phyloP scores from a whole-genome alignment of 2,888 invertebrate genomes.

The Cryptophagus acutangulus region DNA sequence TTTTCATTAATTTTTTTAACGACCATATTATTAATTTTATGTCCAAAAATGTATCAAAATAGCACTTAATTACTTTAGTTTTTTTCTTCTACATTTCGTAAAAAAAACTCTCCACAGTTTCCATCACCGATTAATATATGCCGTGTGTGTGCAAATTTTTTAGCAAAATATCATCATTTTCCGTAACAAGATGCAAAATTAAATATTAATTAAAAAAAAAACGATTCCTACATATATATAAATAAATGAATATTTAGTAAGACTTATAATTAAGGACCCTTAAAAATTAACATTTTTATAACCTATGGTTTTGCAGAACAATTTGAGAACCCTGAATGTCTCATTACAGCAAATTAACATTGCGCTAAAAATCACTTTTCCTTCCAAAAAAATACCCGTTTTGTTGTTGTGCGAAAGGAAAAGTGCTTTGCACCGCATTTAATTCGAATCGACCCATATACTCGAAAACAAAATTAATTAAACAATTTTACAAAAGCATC shows the following conservation, averaged over 20 bases:
- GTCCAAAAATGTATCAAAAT: conserved; percentile 1
- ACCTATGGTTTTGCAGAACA: conserved; percentile 19
- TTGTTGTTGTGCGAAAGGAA: too few species aligned
- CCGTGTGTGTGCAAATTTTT: conserved; percentile 11
- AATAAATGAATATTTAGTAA: conserved; percentile 23
- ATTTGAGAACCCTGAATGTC: conserved; percentile 40
- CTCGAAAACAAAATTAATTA: too few species aligned
- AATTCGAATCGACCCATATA: too few species aligned
- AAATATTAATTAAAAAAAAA: too few species aligned
- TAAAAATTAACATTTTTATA: conserved; percentile 24
- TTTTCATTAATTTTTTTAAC: conserved; percentile 1
- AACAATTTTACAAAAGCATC: too few species aligned
- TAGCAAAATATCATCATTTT: conserved; percentile 9
- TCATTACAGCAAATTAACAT: conserved; percentile 27
- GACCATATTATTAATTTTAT: neutral
- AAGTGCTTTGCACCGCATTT: too few species aligned
- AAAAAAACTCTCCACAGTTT: conserved; percentile 5
- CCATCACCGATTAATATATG: conserved; percentile 6
- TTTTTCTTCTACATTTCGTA: too few species aligned
- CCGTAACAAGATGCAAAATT: conserved; percentile 5
- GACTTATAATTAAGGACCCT: conserved; percentile 28
- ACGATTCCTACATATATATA: too few species aligned
- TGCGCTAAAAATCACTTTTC: too few species aligned
- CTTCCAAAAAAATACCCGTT: too few species aligned
- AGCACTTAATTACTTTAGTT: conserved; percentile 1